Evolutionary conservation across 2,113 vertebrate genomes (phyloP), one percentile per base, ranked within the genome.

Genomic region (Talpa occidentalis): DNA sequence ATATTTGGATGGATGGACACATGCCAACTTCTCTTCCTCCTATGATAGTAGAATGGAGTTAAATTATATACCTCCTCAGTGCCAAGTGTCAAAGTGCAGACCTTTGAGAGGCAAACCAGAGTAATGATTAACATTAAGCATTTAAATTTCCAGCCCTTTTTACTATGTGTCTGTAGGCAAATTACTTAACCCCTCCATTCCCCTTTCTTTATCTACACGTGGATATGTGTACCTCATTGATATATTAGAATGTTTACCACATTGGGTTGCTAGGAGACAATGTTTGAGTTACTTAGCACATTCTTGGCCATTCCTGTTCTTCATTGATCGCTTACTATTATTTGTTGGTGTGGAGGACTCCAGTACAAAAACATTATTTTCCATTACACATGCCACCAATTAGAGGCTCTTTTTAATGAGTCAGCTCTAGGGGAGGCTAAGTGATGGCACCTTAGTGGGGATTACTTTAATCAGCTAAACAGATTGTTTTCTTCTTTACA

Each of bases 381-480:
- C 32, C 79, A 74, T 56, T 69, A 86, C 12, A 86, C 62, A 37
- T n/a, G 19, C 42, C 35, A 73, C 52, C 73, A 92, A 49, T 92
- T 91, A 93, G 32, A 94, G 81, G 69, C 16, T 90, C 56, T 69
- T 77, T 92, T 94, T 92, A 95, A 92, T 42, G 80, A 70, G 28
- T 59, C 69, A 94, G 62, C 72, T 66, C 88, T 44, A 77, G 74
- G 82, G 59, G 95, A 79, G 37, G 80, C 79, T 74, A 88, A 94
- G 64, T 56, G 90, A 82, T 85, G 67, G 81, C 94, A 96, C 59
- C 85, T 95, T 88, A 54, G 37, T 66, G 28, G 81, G 77, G 88
- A 66, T 94, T 81, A 56, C 88, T 90, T 94, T 84, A 95, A 91
- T 88, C 85, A 92, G 64, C 73, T 97, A 88, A 93, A 92, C 87